Conservation (phyloP, 2,113 vertebrate genomes). For the Perca flavescens region DNA sequence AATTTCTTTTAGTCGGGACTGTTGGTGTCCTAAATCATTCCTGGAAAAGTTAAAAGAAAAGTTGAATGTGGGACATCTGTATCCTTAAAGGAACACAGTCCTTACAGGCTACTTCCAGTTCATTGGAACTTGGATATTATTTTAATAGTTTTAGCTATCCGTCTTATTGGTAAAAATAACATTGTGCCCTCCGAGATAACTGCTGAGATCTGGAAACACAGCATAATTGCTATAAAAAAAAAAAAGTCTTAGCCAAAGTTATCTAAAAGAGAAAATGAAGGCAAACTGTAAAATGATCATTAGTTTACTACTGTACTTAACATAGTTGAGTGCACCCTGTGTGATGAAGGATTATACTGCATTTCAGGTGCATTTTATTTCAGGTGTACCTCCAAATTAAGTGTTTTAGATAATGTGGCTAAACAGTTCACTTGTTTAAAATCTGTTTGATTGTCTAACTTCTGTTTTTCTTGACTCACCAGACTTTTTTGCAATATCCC, state of each 20-base stretch:
- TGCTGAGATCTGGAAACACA: neutral
- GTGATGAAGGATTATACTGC: neutral
- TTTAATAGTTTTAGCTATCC: neutral
- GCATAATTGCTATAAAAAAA: neutral
- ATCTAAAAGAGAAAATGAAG: neutral
- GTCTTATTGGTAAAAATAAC: neutral
- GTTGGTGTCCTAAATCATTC: neutral
- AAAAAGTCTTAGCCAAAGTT: neutral
- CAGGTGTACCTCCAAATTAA: neutral
- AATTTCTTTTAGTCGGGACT: neutral
- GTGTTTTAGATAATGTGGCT: neutral
- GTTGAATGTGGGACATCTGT: neutral
- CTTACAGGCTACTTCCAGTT: neutral
- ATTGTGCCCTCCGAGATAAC: neutral
- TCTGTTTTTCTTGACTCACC: neutral
- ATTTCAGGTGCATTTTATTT: neutral
- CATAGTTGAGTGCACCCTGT: neutral
- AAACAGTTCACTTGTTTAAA: conserved; percentile 10
- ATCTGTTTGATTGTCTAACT: neutral
- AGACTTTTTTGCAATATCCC: neutral
- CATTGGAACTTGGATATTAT: neutral
- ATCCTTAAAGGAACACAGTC: neutral
- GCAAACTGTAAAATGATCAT: neutral
- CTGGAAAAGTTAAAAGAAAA: neutral
- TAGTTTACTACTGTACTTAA: neutral